Evolutionary conservation across 2,888 invertebrate species (phyloP).

Genomic region (Drosophila incognita): DNA sequence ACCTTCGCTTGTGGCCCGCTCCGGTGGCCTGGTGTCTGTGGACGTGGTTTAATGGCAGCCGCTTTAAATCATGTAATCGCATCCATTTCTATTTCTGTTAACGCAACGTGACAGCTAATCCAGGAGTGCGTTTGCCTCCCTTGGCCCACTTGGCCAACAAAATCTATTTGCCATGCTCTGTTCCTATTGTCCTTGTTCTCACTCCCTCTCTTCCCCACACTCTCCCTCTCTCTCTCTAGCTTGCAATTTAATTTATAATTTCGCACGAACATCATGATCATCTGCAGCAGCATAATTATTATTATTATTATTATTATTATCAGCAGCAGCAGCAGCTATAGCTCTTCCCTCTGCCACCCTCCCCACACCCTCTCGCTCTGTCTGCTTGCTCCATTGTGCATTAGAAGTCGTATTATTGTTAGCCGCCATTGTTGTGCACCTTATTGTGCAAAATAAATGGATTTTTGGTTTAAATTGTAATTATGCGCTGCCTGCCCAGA

Average conservation of each 20-base stretch:
- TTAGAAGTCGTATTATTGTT: conserved; percentile 70
- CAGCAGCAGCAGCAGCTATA: conserved; percentile 7
- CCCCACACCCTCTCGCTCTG: no score
- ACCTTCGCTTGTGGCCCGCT: conserved; percentile 13
- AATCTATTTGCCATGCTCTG: conserved; percentile 48
- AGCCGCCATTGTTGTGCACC: conserved; percentile 70
- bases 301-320: conserved; percentile 19
- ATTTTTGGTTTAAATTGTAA: conserved; percentile 81
- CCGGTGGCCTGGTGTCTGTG: background rate
- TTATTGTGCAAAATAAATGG: conserved; percentile 82
- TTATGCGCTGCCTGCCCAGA: conserved; percentile 62
- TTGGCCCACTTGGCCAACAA: conserved; percentile 38
- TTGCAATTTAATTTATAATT: conserved; percentile 68
- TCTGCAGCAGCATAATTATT: conserved; percentile 27
- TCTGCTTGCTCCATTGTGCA: conserved; percentile 51
- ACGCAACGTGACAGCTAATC: conserved; percentile 57
- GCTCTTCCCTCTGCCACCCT: background rate
- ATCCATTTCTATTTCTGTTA: conserved; percentile 69
- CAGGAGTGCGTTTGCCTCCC: conserved; percentile 49
- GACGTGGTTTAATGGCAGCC: conserved; percentile 32
- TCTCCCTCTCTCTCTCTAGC: background rate
- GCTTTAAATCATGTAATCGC: conserved; percentile 66
- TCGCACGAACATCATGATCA: conserved; percentile 44
- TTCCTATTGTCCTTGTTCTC: conserved; percentile 12
- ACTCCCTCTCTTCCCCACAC: background rate